Evolutionary conservation across 2,797 vertebrate genomes (phyloP).

Genomic region (Arrhamphus sclerolepis): DNA sequence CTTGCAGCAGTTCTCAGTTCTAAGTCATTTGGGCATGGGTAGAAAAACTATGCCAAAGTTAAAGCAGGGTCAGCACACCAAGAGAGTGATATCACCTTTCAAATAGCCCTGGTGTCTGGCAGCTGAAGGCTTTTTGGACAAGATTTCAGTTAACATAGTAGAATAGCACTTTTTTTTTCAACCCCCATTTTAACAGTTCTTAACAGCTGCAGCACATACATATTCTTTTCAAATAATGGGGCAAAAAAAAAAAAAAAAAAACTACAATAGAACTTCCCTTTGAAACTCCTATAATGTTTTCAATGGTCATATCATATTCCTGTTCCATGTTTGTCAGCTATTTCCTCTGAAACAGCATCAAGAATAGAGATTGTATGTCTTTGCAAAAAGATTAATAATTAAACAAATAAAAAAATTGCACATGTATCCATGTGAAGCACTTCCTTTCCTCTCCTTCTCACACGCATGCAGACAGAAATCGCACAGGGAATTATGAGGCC

Average conservation of each 20-base stretch:
- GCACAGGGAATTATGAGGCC: constrained; percentile 48
- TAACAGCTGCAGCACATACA: constrained; percentile 27
- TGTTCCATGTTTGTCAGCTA: constrained; percentile 2
- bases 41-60: no score
- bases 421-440: constrained; percentile 10
- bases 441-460: not conserved
- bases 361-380: constrained; percentile 1
- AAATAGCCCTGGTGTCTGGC: no score
- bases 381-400: not conserved
- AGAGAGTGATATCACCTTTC: no score
- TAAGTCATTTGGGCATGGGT: no score
- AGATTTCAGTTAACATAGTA: no score
- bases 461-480: constrained; percentile 17
- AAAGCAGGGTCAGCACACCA: no score
- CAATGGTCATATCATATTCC: constrained; percentile 28
- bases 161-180: no score
- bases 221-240: constrained; percentile 41
- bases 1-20: no score
- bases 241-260: constrained; percentile 37
- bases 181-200: no score
- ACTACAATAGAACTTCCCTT: constrained; percentile 24
- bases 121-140: no score
- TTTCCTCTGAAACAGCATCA: constrained; percentile 9
- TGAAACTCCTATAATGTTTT: constrained; percentile 46
- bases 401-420: not conserved